phyloP scores from a whole-genome alignment of 1,140 invertebrate species.

The Panagrolaimus sp. region DNA sequence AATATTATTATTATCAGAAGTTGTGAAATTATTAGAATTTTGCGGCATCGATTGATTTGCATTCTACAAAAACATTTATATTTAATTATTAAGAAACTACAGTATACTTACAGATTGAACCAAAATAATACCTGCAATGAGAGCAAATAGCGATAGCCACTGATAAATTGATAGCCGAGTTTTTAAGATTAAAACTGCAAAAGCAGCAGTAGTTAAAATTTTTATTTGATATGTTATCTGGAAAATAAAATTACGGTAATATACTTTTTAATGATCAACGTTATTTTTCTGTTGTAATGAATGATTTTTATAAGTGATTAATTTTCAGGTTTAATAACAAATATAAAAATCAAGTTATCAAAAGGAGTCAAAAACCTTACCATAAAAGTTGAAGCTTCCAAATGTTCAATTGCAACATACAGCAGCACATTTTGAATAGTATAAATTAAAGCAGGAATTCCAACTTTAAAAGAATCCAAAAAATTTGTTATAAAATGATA shows the following conservation, averaged over 20 bases:
- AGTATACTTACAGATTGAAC: conserved; percentile 68
- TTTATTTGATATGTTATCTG: conserved; percentile 92
- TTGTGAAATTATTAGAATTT: neutral
- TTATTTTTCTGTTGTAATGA: no score
- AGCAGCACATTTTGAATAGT: conserved; percentile 47
- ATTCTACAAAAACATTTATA: neutral
- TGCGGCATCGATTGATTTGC: neutral
- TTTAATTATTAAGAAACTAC: conserved; percentile 9
- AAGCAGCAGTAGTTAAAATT: conserved; percentile 93
- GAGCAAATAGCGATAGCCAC: conserved; percentile 77
- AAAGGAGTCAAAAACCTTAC: conserved; percentile 14
- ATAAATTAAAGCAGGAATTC: conserved; percentile 45
- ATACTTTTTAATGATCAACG: no score
- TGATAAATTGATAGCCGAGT: conserved; percentile 72
- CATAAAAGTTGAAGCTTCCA: conserved; percentile 48
- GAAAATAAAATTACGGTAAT: conserved; percentile 76
- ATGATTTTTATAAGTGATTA: no score
- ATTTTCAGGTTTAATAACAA: no score
- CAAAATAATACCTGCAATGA: conserved; percentile 78
- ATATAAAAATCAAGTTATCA: no score
- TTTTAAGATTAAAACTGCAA: conserved; percentile 82
- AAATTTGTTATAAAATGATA: conserved; percentile 74
- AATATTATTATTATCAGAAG: neutral
- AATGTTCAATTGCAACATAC: conserved; percentile 43
- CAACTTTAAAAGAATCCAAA: conserved; percentile 58